A percentile compares a stretch with the other conserved stretches of the same genome.
Evolutionary conservation across 2,797 vertebrate species (phyloP).

Genomic region (Cetoscarus ocellatus): DNA sequence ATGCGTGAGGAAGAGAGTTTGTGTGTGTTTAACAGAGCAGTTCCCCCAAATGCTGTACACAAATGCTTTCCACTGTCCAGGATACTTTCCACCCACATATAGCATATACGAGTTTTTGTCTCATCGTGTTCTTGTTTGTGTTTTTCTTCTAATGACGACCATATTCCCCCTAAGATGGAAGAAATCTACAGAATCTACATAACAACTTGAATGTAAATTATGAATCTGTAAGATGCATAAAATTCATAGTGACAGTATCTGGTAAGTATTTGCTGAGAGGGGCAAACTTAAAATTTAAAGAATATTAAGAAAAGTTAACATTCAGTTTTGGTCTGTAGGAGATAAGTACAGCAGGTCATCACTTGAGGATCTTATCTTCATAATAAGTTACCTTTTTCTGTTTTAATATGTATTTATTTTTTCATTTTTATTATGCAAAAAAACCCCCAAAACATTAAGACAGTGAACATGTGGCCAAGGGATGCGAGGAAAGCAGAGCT

Average conservation of each 20-base stretch:
- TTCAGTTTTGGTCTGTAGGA: not conserved
- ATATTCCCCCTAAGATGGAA: conserved; percentile 6
- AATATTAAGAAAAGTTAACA: not conserved
- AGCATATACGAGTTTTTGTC: not conserved
- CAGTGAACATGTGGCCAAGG: too few relatives aligned
- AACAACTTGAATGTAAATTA: conserved; percentile 1
- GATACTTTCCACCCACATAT: conserved; percentile 18
- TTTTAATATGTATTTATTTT: too few relatives aligned
- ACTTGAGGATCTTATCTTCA: not conserved
- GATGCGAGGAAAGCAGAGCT: too few relatives aligned
- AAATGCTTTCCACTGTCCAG: conserved; percentile 28
- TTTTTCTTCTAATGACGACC: conserved; percentile 15
- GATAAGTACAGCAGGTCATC: not conserved
- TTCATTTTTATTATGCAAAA: too few relatives aligned
- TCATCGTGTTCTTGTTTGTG: not conserved
- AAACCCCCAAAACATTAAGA: too few relatives aligned
- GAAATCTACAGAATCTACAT: conserved; percentile 1
- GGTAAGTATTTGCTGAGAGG: not conserved
- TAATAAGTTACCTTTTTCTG: not conserved
- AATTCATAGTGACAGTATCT: conserved; percentile 1
- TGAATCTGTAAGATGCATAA: not conserved
- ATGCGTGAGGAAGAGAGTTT: conserved; percentile 2
- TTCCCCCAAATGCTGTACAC: conserved; percentile 27
- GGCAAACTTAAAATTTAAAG: not conserved
- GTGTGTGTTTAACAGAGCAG: not conserved